Evolutionary conservation across 1,140 invertebrate species (phyloP), one percentile per base, ranked within the genome.

Genomic region (Scaptomyza graminum): DNA sequence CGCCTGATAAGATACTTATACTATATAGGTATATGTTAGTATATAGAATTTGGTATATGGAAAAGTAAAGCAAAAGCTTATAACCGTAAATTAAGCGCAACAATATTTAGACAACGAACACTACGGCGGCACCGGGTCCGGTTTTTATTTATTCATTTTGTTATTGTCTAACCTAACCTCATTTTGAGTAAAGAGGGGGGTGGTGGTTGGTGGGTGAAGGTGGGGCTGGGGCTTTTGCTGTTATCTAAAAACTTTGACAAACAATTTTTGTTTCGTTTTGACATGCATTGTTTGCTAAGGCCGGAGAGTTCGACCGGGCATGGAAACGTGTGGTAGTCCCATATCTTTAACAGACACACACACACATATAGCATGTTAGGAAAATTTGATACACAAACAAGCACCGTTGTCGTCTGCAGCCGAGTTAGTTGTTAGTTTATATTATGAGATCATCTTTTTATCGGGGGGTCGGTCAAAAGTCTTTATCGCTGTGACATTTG

Each of bases 161-260:
- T 65, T 65, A 65, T 71, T 65, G 68, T 71, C 62, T 52, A 52
- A 52, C 62, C 52, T 34, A 56, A 61, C 43, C 41, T 43, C 46
- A 15, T 65, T 65, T 51, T 16, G 37, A 31, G 28, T 22, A 3
- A 22, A 5, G 28, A 6, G 64, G 9, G 37, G 5, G 46, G 31
- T 46, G n/a, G n/a, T n/a, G n/a, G n/a, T n/a, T n/a, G n/a, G n/a
- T n/a, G n/a, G n/a, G n/a, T n/a, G n/a, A 28, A 50, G 44, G 16
- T 18, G 11, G 15, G 25, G 13, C 1, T 18, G 11, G 15, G 25
- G 13, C 1, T 9, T 9, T 44, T 12, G 69, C 61, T 41, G 74
- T 82, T 85, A 85, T 85, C 82, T 79, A 83, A 85, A 87, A 85
- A 85, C 82, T 85, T 85, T 85, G 83, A 85, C 82, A 85, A 85